A percentile compares a stretch with the other conserved stretches of the same genome.
These are phyloP conservation scores for Drosophila conformis DNA, from an alignment of 2,888 invertebrate genomes.

Conservation along the genomic window DNA sequence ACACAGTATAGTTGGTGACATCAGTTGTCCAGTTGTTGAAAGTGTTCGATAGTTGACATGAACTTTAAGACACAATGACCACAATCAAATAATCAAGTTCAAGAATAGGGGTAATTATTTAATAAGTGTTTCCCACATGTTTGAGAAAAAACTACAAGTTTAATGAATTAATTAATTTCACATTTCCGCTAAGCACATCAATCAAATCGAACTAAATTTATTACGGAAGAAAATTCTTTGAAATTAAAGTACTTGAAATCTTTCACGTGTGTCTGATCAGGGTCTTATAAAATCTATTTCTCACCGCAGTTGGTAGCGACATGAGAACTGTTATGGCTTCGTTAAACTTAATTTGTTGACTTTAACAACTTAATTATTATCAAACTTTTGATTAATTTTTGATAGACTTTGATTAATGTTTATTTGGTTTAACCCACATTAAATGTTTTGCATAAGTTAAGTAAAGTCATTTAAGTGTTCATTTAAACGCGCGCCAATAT, in stretches of 20 bases:
- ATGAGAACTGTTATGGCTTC: slow-evolving; percentile 24
- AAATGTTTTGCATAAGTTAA: not conserved
- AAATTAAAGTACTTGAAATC: not conserved
- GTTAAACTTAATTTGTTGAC: slow-evolving; percentile 7
- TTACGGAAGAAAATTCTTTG: slow-evolving; percentile 3
- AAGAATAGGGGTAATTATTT: slow-evolving; percentile 13
- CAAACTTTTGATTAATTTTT: not conserved
- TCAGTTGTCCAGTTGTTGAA: slow-evolving; percentile 7
- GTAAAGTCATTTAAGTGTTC: not conserved
- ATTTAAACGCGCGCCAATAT: slow-evolving; percentile 24
- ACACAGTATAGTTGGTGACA: slow-evolving; percentile 11
- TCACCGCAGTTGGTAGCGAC: slow-evolving; percentile 35
- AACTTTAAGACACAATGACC: not conserved
- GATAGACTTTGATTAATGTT: slow-evolving; percentile 24
- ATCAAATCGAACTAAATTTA: not conserved
- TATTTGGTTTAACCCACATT: not conserved
- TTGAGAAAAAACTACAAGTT: not conserved
- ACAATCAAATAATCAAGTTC: slow-evolving; percentile 40
- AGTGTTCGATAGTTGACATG: slow-evolving; percentile 6
- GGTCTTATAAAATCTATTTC: slow-evolving; percentile 27
- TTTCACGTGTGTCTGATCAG: slow-evolving; percentile 26
- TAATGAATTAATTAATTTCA: not conserved
- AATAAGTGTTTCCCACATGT: not conserved
- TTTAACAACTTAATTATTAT: slow-evolving; percentile 25
- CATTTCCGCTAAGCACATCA: slow-evolving; percentile 7